Evolutionary conservation across 2,797 vertebrate species (phyloP).

Genomic region (Hydrolagus colliei): DNA sequence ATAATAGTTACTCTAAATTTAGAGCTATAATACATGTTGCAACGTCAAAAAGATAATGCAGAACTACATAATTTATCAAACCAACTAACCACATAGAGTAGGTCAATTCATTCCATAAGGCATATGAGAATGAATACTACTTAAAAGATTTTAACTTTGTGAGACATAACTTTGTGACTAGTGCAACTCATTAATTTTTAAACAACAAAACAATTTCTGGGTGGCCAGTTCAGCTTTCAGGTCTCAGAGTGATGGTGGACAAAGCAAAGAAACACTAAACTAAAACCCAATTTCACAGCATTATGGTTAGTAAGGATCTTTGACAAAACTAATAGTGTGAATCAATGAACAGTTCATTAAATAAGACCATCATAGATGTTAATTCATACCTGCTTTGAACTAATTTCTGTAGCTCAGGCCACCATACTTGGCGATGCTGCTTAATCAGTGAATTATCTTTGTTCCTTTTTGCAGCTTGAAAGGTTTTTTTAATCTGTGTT

Average conservation of each 20-base stretch:
- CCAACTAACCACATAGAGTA: neutral
- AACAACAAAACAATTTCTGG: neutral
- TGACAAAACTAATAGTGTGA: neutral
- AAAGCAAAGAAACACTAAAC: neutral
- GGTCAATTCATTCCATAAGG: neutral
- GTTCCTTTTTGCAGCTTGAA: slow-evolving; percentile 64
- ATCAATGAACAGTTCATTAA: neutral
- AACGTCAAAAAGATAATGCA: neutral
- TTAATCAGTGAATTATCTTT: slow-evolving; percentile 72
- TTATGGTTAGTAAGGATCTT: neutral
- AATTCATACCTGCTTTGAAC: slow-evolving; percentile 66
- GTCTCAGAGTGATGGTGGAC: neutral
- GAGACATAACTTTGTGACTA: neutral
- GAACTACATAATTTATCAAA: neutral
- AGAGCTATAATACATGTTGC: no score
- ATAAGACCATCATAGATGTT: slow-evolving; percentile 1
- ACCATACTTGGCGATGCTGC: slow-evolving; percentile 82
- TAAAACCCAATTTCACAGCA: neutral
- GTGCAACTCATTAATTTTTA: neutral
- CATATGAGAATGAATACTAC: neutral
- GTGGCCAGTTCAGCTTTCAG: neutral
- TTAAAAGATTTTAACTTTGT: neutral
- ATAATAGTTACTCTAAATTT: neutral
- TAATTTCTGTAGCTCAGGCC: slow-evolving; percentile 65
- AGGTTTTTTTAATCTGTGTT: slow-evolving; percentile 67